Evolutionary conservation across 2,113 vertebrate species (phyloP).

Genomic region (Noctilio leporinus): DNA sequence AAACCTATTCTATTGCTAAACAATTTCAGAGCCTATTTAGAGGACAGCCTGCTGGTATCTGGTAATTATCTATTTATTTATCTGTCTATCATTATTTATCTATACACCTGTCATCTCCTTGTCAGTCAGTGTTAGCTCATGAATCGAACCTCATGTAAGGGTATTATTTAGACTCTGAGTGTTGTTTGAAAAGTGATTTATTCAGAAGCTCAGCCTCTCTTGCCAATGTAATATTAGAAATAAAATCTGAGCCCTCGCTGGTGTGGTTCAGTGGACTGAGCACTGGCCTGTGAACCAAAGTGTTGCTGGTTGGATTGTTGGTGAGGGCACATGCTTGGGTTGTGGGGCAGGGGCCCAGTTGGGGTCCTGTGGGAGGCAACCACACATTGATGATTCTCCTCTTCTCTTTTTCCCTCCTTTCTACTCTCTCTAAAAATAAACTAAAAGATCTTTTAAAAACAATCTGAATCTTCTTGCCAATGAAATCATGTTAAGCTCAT

Average conservation of each 20-base stretch:
- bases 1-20: not conserved
- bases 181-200: slow-evolving; percentile 4
- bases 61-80: not conserved
- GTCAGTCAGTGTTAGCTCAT: not conserved
- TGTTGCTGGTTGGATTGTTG: too few relatives aligned
- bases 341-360: too few relatives aligned
- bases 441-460: too few relatives aligned
- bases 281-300: too few relatives aligned
- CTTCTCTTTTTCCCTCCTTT: too few relatives aligned
- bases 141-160: not conserved
- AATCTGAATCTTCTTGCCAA: not conserved
- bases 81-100: too few relatives aligned
- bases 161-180: not conserved
- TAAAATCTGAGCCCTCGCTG: not conserved
- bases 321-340: too few relatives aligned
- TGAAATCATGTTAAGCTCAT: not conserved
- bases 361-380: too few relatives aligned
- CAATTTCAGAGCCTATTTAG: not conserved
- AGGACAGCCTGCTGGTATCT: not conserved
- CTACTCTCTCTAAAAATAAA: too few relatives aligned
- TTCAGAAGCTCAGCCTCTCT: not conserved
- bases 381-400: too few relatives aligned
- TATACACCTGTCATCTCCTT: not conserved
- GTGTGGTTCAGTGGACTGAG: too few relatives aligned
- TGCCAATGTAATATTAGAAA: not conserved